phyloP scores from a whole-genome alignment of 2,113 vertebrate species.

The Suricata suricatta region DNA sequence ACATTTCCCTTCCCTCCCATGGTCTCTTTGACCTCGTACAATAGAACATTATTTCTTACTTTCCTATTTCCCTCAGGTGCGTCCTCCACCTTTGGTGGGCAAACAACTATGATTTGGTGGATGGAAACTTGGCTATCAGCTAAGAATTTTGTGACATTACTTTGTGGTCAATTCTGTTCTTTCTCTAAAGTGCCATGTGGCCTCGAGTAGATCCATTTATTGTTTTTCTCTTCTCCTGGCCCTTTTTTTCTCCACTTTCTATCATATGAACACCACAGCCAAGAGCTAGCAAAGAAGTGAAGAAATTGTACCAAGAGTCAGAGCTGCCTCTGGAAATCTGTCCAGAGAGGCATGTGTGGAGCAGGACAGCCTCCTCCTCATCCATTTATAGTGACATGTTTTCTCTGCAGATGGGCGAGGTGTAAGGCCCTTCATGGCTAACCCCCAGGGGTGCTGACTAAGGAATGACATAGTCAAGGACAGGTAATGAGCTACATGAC shows the following conservation, averaged over 20 bases:
- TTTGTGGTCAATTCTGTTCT: not conserved
- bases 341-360: not conserved
- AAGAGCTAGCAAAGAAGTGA: not conserved
- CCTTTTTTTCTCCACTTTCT: not conserved
- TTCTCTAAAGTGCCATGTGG: not conserved
- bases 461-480: not conserved
- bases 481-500: not conserved
- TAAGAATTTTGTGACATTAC: not conserved
- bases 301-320: not conserved
- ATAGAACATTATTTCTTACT: not conserved
- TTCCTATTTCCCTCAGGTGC: not conserved
- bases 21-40: not conserved
- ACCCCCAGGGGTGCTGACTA: not conserved
- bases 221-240: not conserved
- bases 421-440: not conserved
- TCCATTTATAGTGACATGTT: not conserved
- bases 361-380: not conserved
- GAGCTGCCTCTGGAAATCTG: not conserved
- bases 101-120: not conserved
- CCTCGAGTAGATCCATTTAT: not conserved
- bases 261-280: not conserved
- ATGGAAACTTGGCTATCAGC: not conserved
- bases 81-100: not conserved
- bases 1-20: not conserved
- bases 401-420: not conserved